Percentiles rank a stretch among this genome's conserved stretches.
Evolutionary conservation across 2,888 invertebrate species (phyloP).

Genomic region (Drosophila suboccidentalis): DNA sequence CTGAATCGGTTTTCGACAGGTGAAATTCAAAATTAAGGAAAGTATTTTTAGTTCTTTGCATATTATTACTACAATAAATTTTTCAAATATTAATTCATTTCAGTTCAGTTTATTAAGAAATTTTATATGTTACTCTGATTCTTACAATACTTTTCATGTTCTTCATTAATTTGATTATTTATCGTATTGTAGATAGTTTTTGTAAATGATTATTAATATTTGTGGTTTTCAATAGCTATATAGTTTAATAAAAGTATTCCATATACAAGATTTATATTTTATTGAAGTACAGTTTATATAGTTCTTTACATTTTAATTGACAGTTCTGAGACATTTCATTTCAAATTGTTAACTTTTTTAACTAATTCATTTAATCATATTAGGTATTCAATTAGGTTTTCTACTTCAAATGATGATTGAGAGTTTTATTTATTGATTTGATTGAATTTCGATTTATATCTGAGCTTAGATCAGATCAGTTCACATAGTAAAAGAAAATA

Average conservation of each 20-base stretch:
- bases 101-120: too few relatives aligned
- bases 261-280: too few relatives aligned
- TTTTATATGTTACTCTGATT: too few relatives aligned
- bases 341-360: not conserved
- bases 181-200: too few relatives aligned
- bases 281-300: not conserved
- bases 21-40: too few relatives aligned
- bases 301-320: not conserved
- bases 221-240: too few relatives aligned
- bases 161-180: too few relatives aligned
- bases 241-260: too few relatives aligned
- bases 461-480: not conserved
- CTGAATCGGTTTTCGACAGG: not conserved
- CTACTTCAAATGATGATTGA: not conserved
- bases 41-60: not conserved
- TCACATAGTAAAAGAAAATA: not conserved
- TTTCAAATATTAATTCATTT: too few relatives aligned
- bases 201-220: too few relatives aligned
- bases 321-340: not conserved
- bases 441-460: not conserved
- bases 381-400: not conserved
- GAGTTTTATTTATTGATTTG: not conserved
- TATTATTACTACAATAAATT: too few relatives aligned
- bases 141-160: too few relatives aligned
- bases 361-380: not conserved